A percentile compares a stretch with the other conserved stretches of the same genome.
phyloP scores from a whole-genome alignment of 2,888 invertebrate genomes.

The Apodemia hepburni region DNA sequence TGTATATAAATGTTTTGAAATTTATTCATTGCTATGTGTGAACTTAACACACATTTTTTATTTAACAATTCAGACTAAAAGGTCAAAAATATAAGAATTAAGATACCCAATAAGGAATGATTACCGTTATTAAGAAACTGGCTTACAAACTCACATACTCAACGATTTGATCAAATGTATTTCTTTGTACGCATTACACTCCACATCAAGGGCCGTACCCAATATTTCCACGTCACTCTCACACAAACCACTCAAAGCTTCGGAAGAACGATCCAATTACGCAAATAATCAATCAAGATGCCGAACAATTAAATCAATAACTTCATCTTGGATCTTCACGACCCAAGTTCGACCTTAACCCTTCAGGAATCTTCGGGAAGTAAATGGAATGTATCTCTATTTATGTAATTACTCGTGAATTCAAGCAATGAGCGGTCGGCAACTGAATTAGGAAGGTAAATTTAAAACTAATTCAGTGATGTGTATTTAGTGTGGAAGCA shows the following conservation, averaged over 20 bases:
- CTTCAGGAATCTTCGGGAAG: slow-evolving; percentile 10
- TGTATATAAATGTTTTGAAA: too few relatives aligned
- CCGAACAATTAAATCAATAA: slow-evolving; percentile 34
- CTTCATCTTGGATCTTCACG: slow-evolving; percentile 19
- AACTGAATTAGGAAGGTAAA: slow-evolving; percentile 15
- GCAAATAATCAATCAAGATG: slow-evolving; percentile 36
- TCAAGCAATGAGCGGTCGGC: slow-evolving; percentile 10
- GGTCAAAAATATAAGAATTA: too few relatives aligned
- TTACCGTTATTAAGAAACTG: too few relatives aligned
- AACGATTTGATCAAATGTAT: background rate
- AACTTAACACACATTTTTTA: too few relatives aligned
- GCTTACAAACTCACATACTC: background rate
- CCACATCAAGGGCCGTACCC: background rate
- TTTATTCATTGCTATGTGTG: too few relatives aligned
- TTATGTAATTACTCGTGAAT: slow-evolving; percentile 23
- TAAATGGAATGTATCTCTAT: slow-evolving; percentile 28
- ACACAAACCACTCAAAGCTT: slow-evolving; percentile 14
- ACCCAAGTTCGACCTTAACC: slow-evolving; percentile 13
- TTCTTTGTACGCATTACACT: slow-evolving; percentile 2
- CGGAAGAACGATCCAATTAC: slow-evolving; percentile 27
- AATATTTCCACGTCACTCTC: slow-evolving; percentile 11
- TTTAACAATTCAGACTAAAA: too few relatives aligned
- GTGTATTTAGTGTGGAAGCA: background rate
- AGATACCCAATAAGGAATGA: too few relatives aligned
- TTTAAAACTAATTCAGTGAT: slow-evolving; percentile 8